Evolutionary conservation across 2,113 vertebrate species (phyloP).

Genomic region (Strix aluco): DNA sequence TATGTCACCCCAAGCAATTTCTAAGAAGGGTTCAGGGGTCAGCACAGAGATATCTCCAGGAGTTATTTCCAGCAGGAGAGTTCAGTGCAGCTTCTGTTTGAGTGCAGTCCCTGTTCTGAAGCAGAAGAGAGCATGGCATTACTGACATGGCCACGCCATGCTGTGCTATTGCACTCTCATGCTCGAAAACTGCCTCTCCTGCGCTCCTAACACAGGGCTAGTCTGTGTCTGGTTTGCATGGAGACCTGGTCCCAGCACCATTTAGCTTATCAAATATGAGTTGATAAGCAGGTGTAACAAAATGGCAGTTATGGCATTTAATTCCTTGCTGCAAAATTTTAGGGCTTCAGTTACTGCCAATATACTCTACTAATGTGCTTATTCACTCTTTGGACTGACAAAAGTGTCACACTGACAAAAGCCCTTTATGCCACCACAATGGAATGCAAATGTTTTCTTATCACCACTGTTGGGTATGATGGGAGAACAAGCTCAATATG

Average conservation of each 20-base stretch:
- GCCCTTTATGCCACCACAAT: background rate
- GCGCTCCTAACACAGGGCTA: background rate
- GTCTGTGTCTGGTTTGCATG: background rate
- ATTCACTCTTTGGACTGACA: background rate
- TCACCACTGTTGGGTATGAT: background rate
- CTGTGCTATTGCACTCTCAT: background rate
- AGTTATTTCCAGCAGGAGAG: background rate
- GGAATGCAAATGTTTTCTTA: background rate
- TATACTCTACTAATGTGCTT: background rate
- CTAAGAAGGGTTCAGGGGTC: background rate
- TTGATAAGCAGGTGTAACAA: background rate
- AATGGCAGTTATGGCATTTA: background rate
- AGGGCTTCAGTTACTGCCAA: background rate
- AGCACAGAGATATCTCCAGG: background rate
- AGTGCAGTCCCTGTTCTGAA: background rate
- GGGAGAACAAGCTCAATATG: background rate
- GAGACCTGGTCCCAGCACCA: background rate
- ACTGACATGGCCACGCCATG: background rate
- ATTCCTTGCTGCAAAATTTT: background rate
- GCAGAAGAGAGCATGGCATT: background rate
- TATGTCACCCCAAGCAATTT: background rate
- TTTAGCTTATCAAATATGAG: background rate
- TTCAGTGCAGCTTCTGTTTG: background rate
- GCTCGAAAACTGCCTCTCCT: background rate
- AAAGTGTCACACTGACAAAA: background rate